phyloP scores from a whole-genome alignment of 2,888 invertebrate genomes.

The Lingula anatina region DNA sequence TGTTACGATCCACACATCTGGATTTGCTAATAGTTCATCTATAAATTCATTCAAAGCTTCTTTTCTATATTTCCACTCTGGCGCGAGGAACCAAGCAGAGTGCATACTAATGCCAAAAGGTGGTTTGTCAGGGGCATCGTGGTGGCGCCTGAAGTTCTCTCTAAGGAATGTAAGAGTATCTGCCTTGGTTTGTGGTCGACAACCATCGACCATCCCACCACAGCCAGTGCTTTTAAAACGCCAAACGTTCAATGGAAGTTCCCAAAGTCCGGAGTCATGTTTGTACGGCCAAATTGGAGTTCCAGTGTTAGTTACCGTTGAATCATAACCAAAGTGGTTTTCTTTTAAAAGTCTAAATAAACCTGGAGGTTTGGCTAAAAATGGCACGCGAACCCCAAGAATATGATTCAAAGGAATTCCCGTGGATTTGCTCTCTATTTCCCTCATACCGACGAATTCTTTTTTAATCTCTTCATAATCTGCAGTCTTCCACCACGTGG shows the following conservation, averaged over 20 bases:
- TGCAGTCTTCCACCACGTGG: neutral
- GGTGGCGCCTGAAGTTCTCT: conserved; percentile 70
- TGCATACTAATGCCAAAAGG: conserved; percentile 77
- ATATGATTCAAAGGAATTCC: conserved; percentile 25
- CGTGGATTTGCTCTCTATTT: conserved; percentile 19
- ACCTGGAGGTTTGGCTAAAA: conserved; percentile 27
- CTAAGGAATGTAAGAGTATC: conserved; percentile 54
- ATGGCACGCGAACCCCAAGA: conserved; percentile 28
- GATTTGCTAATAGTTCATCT: conserved; percentile 2
- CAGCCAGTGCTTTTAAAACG: neutral
- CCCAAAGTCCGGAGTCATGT: conserved; percentile 58
- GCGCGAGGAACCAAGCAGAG: conserved; percentile 74
- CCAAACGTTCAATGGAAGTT: conserved; percentile 64
- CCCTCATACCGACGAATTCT: conserved; percentile 15
- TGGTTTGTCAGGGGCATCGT: conserved; percentile 61
- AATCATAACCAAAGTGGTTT: conserved; percentile 24
- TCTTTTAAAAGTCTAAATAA: conserved; percentile 19
- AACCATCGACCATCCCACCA: conserved; percentile 12
- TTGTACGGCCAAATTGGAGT: conserved; percentile 7
- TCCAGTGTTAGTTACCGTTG: conserved; percentile 22
- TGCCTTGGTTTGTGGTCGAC: conserved; percentile 6
- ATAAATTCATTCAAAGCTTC: conserved; percentile 9
- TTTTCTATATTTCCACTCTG: conserved; percentile 48
- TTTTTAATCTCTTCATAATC: neutral
- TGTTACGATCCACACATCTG: conserved; percentile 10